These are phyloP conservation scores for Genyomyrus donnyi DNA, from an alignment of 2,113 vertebrate genomes.

Conservation along the genomic window DNA sequence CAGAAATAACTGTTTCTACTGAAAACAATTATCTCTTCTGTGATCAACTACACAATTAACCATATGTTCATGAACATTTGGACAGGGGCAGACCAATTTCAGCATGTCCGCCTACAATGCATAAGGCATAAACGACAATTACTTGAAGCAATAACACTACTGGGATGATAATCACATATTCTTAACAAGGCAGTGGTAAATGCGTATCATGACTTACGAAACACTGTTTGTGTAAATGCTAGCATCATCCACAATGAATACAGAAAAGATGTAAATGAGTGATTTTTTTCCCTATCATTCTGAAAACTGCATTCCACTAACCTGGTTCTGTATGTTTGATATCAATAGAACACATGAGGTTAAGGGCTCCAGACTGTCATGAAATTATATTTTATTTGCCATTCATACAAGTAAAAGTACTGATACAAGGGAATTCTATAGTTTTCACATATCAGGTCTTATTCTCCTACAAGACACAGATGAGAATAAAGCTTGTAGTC, in stretches of 20 bases:
- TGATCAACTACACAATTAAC: background rate
- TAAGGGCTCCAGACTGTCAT: background rate
- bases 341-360: background rate
- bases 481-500: background rate
- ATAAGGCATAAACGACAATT: background rate
- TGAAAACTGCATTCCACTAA: background rate
- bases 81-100: background rate
- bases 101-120: background rate
- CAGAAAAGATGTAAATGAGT: background rate
- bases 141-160: background rate
- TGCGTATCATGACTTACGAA: background rate
- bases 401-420: background rate
- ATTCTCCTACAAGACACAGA: background rate
- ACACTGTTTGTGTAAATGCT: background rate
- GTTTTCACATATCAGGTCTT: background rate
- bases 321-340: background rate
- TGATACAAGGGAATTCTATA: background rate
- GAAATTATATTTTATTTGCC: background rate
- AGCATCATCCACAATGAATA: background rate
- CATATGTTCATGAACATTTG: background rate
- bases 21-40: background rate
- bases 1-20: background rate
- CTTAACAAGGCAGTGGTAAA: background rate
- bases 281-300: background rate
- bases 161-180: background rate